Conservation (phyloP, 2,888 invertebrate species). For the Zeuzera pyrina region DNA sequence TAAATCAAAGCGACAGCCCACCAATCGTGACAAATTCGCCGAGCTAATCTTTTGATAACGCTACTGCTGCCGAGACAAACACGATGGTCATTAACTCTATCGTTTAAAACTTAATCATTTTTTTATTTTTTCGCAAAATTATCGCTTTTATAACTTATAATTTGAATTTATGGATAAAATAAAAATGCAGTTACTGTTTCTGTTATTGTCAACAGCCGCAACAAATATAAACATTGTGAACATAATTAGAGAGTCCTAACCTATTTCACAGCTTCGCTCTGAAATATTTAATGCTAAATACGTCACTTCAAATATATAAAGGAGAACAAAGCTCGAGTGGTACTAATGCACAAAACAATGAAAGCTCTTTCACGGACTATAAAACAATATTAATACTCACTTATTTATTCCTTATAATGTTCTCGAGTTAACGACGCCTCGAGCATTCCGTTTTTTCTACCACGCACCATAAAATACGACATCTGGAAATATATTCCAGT, state of each 20-base stretch:
- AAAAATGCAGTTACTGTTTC: too few species aligned
- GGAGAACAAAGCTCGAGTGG: conserved; percentile 33
- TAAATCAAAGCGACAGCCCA: conserved; percentile 61
- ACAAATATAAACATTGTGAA: too few species aligned
- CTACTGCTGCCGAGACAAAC: conserved; percentile 18
- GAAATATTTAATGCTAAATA: conserved; percentile 36
- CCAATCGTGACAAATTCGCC: conserved; percentile 65
- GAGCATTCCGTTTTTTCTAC: conserved; percentile 56
- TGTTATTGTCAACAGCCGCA: too few species aligned
- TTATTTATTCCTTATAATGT: conserved; percentile 69
- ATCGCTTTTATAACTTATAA: too few species aligned
- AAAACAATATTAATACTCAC: conserved; percentile 63
- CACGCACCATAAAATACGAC: conserved; percentile 62
- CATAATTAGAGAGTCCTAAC: conserved; percentile 4
- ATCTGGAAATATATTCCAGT: conserved; percentile 46
- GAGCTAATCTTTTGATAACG: conserved; percentile 59
- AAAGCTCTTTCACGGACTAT: conserved; percentile 65
- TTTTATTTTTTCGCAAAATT: too few species aligned
- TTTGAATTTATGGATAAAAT: too few species aligned
- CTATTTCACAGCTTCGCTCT: conserved; percentile 23
- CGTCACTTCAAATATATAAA: conserved; percentile 27
- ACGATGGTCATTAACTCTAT: background rate
- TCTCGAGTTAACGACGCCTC: conserved; percentile 66
- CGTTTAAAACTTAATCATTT: too few species aligned
- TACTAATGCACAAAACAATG: conserved; percentile 47